Percentiles rank a stretch among this genome's conserved stretches.
These are phyloP conservation scores for Brachymystax lenok DNA, from an alignment of 2,797 vertebrate genomes.

Conservation along the genomic window DNA sequence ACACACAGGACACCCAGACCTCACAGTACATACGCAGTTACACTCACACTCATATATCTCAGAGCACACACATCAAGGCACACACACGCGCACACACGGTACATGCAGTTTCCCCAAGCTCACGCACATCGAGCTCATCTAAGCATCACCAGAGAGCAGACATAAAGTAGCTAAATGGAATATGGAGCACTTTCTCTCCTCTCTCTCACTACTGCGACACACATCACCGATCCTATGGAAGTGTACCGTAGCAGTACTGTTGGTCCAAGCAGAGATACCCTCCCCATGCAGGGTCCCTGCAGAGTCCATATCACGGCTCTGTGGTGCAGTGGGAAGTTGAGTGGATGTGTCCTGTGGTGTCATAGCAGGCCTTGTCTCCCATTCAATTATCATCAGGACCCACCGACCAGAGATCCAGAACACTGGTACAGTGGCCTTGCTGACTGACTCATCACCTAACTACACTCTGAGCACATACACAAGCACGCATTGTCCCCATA, in stretches of 20 bases:
- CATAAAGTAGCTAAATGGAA: neutral
- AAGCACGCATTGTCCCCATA: too few relatives aligned
- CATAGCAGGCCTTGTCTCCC: neutral
- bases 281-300: neutral
- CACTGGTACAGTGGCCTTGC: neutral
- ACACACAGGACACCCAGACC: neutral
- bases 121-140: neutral
- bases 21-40: neutral
- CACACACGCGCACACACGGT: neutral
- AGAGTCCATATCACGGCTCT: neutral
- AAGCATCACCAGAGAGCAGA: neutral
- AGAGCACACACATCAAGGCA: constrained; percentile 16
- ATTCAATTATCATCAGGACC: neutral
- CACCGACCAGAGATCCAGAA: neutral
- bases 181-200: too few relatives aligned
- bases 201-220: neutral
- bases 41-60: neutral
- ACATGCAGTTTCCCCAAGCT: neutral
- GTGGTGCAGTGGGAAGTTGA: neutral
- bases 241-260: neutral
- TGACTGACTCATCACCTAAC: too few relatives aligned
- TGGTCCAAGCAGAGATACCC: neutral
- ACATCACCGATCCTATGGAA: neutral
- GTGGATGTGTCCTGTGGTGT: neutral
- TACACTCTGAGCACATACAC: too few relatives aligned